Evolutionary conservation across 1,140 invertebrate species (phyloP).

Genomic region (Temnothorax nylanderi): DNA sequence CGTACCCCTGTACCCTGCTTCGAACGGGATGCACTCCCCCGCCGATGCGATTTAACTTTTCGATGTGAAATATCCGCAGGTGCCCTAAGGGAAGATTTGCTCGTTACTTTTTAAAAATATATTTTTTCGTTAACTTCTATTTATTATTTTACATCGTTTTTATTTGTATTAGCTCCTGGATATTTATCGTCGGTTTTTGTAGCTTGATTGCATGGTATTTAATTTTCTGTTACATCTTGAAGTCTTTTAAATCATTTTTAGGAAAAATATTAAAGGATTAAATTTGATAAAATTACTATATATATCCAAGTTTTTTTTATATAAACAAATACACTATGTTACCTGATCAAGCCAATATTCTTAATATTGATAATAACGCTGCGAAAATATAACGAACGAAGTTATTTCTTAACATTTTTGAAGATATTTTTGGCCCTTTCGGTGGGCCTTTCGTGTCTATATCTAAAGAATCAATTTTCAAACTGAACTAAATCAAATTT

Average conservation of each 20-base stretch:
- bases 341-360: neutral
- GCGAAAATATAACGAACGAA: neutral
- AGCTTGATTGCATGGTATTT: neutral
- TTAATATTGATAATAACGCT: neutral
- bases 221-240: neutral
- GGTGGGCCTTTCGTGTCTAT: neutral
- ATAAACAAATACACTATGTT: neutral
- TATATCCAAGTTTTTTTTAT: neutral
- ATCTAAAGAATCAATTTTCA: neutral
- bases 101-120: conserved; percentile 31
- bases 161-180: conserved; percentile 18
- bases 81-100: conserved; percentile 36
- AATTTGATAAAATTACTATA: neutral
- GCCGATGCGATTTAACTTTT: conserved; percentile 52
- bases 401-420: neutral
- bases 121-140: conserved; percentile 23
- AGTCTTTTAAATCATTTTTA: neutral
- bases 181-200: conserved; percentile 26
- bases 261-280: neutral
- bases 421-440: neutral
- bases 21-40: conserved; percentile 29
- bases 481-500: neutral
- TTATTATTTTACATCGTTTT: conserved; percentile 1
- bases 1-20: neutral
- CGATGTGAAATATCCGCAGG: conserved; percentile 39